Evolutionary conservation across 2,888 invertebrate species (phyloP), one percentile per base, ranked within the genome.

Genomic region (Habrosyne pyritoides): DNA sequence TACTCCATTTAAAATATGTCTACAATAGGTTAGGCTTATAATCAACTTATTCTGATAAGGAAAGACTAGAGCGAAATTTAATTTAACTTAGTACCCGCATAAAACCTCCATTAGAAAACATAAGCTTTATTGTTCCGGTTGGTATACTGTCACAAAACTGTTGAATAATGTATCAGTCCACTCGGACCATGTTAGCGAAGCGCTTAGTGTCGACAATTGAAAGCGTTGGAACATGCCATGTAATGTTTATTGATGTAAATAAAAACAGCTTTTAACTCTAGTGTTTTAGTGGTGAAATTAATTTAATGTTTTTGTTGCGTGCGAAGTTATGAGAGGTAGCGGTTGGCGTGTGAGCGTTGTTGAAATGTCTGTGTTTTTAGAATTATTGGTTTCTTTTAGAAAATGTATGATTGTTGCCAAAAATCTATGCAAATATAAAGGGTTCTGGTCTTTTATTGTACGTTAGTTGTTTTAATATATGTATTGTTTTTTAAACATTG

Each of bases 101-200:
- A 14, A 14, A 14, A 42, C 42, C n/a, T n/a, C 18, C 42, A 42
- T 42, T 42, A 42, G 7, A 42, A 42, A 42, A 42, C 42, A 42
- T 42, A 42, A 42, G 42, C 42, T 18, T 42, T 42, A 42, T 26
- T 49, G 56, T 53, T 53, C 12, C 36, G 0, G 36, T 22, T 52
- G 53, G 47, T 60, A 64, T 57, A 64, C 60, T 57, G 61, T 54
- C 22, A 58, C 60, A 56, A 54, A 61, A 47, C 36, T 12, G 49
- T 58, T 62, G 62, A 64, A 67, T 61, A 53, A 67, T 64, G 63
- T 24, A 59, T 30, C 18, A 62, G 57, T 59, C 56, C 52, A 52
- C 54, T 53, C 56, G 50, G 30, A 47, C 56, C 30, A 47, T 22
- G 46, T 55, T 21, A 52, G 14, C n/a, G 5, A n/a, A n/a, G n/a